A percentile compares a stretch with the other conserved stretches of the same genome.
Conservation (phyloP, 2,888 invertebrate genomes). For the Philopedon plagiatum region DNA sequence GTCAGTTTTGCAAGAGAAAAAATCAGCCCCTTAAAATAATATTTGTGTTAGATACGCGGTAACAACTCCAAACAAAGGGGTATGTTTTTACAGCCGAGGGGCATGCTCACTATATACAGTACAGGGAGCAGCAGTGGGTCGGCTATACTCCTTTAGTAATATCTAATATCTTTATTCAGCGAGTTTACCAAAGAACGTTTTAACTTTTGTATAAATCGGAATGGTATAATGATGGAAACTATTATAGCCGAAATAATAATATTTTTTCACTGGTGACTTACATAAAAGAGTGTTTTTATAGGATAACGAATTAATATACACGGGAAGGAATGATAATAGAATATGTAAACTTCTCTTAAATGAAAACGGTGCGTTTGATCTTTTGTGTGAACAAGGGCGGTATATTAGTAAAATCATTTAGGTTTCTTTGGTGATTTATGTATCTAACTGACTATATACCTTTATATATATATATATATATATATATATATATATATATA, state of each 20-base stretch:
- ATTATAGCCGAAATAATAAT: constrained; percentile 15
- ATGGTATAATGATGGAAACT: constrained; percentile 1
- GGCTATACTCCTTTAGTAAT: not conserved
- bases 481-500: too few relatives aligned
- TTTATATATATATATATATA: too few relatives aligned
- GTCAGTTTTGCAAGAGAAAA: constrained; percentile 34
- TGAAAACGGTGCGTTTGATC: not conserved
- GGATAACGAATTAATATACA: not conserved
- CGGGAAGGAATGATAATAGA: not conserved
- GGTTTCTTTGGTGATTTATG: too few relatives aligned
- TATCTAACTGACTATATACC: too few relatives aligned
- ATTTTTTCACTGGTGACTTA: constrained; percentile 9
- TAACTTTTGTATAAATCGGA: constrained; percentile 9
- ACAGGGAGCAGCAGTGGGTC: constrained; percentile 20
- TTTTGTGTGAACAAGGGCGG: not conserved
- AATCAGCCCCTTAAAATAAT: constrained; percentile 63
- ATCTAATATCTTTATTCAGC: not conserved
- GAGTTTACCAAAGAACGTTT: not conserved
- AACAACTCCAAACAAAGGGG: constrained; percentile 66
- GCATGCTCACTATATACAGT: constrained; percentile 47
- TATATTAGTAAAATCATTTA: not conserved
- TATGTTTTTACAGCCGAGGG: constrained; percentile 64
- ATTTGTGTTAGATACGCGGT: constrained; percentile 62
- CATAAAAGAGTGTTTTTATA: constrained; percentile 1
- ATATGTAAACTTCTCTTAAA: not conserved